phyloP scores from a whole-genome alignment of 2,888 invertebrate species.

The Cephus spinipes region DNA sequence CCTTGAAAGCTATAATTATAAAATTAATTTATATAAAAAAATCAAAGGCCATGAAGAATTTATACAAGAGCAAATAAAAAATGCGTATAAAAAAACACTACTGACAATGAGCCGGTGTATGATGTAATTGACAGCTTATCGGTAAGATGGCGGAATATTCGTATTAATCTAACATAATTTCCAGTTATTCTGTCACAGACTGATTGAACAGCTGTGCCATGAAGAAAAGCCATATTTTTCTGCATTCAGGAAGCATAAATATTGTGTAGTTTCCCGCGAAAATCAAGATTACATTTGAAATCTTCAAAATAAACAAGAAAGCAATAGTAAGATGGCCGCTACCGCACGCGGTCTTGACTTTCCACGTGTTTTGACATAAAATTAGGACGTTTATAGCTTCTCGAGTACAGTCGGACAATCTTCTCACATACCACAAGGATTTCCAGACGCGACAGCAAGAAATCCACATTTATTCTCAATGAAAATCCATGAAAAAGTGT shows the following conservation, averaged over 20 bases:
- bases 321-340: slow-evolving; percentile 2
- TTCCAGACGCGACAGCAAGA: not conserved
- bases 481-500: not conserved
- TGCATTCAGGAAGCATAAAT: not conserved
- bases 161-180: not conserved
- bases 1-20: not conserved
- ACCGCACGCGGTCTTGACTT: not conserved
- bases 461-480: not conserved
- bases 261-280: not conserved
- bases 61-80: not conserved
- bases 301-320: slow-evolving; percentile 2
- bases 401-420: not conserved
- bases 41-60: not conserved
- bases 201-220: not conserved
- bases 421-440: not conserved
- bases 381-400: not conserved
- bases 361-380: not conserved
- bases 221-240: not conserved
- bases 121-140: not conserved
- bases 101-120: not conserved
- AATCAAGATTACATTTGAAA: not conserved
- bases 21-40: not conserved
- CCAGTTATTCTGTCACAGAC: not conserved
- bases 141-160: not conserved
- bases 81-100: not conserved